A percentile compares a stretch with the other conserved stretches of the same genome.
Conservation (phyloP, 2,113 vertebrate genomes). For the Pelmatolapia mariae region DNA sequence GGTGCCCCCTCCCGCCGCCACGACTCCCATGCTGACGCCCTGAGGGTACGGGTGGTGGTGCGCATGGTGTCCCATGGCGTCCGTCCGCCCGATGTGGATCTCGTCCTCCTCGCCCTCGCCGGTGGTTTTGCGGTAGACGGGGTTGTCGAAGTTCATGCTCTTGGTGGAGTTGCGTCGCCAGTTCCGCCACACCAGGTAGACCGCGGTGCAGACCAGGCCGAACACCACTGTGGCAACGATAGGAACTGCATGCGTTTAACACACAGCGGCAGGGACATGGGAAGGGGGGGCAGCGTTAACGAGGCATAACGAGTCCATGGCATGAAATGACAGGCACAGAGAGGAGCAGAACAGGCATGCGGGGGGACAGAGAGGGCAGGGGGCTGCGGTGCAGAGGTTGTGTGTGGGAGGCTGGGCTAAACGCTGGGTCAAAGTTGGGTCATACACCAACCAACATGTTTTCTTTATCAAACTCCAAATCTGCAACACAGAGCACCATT, state of each 20-base stretch:
- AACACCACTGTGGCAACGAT: constrained; percentile 83
- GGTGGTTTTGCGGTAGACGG: constrained; percentile 96
- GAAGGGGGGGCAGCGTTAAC: constrained; percentile 60
- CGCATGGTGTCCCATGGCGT: constrained; percentile 82
- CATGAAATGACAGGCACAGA: constrained; percentile 51
- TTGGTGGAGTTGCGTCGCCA: constrained; percentile 96
- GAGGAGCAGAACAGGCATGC: constrained; percentile 37
- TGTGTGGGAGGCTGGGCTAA: constrained; percentile 4
- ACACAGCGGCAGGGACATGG: constrained; percentile 62
- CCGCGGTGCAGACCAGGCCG: constrained; percentile 83
- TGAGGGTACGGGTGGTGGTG: constrained; percentile 73
- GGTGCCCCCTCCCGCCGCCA: constrained; percentile 43
- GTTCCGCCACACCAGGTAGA: constrained; percentile 95
- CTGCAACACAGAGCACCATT: not conserved
- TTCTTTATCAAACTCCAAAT: not conserved
- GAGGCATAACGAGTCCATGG: constrained; percentile 47
- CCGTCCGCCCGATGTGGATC: constrained; percentile 89
- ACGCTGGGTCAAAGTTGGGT: not conserved
- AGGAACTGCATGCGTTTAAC: constrained; percentile 78
- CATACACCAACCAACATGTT: not conserved
- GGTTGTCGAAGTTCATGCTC: constrained; percentile 99
- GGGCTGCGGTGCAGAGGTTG: not conserved
- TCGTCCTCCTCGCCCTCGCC: constrained; percentile 91
- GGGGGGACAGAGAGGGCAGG: constrained; percentile 8
- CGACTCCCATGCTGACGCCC: constrained; percentile 66